Evolutionary conservation across 2,113 vertebrate genomes (phyloP).

Genomic region (Cryptotis parvus): DNA sequence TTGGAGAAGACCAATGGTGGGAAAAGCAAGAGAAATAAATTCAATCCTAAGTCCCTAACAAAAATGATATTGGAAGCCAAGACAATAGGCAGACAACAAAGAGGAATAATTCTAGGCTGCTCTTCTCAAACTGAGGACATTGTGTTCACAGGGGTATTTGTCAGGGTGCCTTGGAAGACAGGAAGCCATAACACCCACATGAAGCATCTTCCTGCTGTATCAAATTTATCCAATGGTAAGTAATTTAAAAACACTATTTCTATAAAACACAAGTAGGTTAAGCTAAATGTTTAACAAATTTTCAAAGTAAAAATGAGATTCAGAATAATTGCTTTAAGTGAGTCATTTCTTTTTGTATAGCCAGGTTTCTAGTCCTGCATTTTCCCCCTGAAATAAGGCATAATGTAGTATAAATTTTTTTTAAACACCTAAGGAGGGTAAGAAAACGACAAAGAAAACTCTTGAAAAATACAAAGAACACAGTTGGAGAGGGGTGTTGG

Average conservation of each 20-base stretch:
- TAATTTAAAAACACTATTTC: constrained; percentile 42
- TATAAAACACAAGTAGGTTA: neutral
- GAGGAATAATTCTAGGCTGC: neutral
- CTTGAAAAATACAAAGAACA: neutral
- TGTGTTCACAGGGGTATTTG: constrained; percentile 54
- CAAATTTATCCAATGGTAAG: constrained; percentile 48
- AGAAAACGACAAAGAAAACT: neutral
- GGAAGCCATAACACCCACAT: neutral
- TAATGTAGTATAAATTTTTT: neutral
- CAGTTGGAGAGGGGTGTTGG: neutral
- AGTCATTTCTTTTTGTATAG: neutral
- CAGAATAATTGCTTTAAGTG: neutral
- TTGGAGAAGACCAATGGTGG: neutral
- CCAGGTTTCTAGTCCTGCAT: neutral
- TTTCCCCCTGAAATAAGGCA: neutral
- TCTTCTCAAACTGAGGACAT: constrained; percentile 7
- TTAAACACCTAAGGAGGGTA: neutral
- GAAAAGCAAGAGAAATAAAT: neutral
- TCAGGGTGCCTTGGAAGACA: constrained; percentile 14
- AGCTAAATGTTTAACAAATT: too few species aligned
- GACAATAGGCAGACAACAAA: neutral
- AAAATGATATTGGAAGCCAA: neutral
- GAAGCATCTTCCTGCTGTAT: neutral
- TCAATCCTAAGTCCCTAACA: neutral
- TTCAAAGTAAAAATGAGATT: constrained; percentile 23